These are phyloP conservation scores for Erethizon dorsatum DNA, from an alignment of 2,797 vertebrate genomes.

Conservation along the genomic window DNA sequence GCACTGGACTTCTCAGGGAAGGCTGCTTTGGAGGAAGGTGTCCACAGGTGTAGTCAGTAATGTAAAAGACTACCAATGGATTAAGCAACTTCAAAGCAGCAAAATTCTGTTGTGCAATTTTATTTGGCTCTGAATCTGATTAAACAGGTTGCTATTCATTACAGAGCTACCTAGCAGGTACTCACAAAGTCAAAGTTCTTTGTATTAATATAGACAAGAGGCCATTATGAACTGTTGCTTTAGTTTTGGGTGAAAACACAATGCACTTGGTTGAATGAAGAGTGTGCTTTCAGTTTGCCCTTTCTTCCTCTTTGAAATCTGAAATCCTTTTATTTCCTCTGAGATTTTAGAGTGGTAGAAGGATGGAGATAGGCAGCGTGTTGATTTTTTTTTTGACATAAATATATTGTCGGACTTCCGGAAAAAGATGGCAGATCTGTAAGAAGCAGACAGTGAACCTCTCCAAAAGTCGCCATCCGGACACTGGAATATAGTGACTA, in stretches of 20 bases:
- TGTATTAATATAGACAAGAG: conserved; percentile 64
- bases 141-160: background rate
- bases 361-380: background rate
- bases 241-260: conserved; percentile 5
- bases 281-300: background rate
- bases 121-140: conserved; percentile 72
- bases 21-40: background rate
- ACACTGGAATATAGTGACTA: too few species aligned
- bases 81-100: conserved; percentile 66
- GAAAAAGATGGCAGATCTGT: too few species aligned
- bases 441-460: too few species aligned
- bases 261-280: background rate
- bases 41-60: background rate
- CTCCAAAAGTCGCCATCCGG: too few species aligned
- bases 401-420: too few species aligned
- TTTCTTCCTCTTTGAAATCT: conserved; percentile 55
- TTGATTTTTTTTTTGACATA: too few species aligned
- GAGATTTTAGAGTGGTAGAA: background rate
- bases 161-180: background rate
- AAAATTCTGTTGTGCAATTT: conserved; percentile 37
- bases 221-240: conserved; percentile 34
- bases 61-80: conserved; percentile 74
- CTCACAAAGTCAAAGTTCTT: background rate
- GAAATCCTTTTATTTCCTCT: conserved; percentile 26
- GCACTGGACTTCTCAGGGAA: conserved; percentile 19